Base-by-base conservation (phyloP, 2,113 vertebrate genomes). In the Carollia perspicillata region DNA sequence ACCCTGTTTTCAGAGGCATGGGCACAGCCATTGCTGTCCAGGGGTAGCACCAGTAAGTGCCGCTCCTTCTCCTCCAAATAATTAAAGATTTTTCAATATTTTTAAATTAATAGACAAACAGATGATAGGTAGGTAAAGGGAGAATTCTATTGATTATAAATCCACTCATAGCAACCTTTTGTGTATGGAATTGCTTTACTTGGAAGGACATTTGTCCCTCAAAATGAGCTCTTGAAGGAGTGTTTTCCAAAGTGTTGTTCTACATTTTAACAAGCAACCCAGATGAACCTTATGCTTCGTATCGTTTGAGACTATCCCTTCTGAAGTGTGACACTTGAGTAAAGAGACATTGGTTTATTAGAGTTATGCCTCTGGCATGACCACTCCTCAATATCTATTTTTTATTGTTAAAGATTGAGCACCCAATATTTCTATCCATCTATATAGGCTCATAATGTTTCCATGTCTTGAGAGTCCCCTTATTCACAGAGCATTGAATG, bases 391-490 rank as follows among this genome's bases (percentile, higher is more conserved):
- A 16, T 58, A 37, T 83, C 51, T 66, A 5, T 88, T 84, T 91
- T 84, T 88, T 95, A 71, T 84, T 84, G 13, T 90, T 94, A 85
- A 89, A 81, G 78, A 28, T 2, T n/a, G 53, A 83, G 47, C 5
- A 77, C 30, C 16, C 51, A 44, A 0, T 18, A 40, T 95, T 42
- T 84, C 4, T 92, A 1, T 83, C 33, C 17, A 37, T 81, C 53
- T 66, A 83, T 42, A 55, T 60, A 51, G 17, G 8, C 14, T 90
- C 33, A 42, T 75, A 63, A 42, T 79, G 20, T 51, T 42, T 42
- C 51, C 20, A 47, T 5, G 17, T 40, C 60, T 74, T 91, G 11
- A 53, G 74, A 78, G 71, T 91, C 33, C 30, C 26, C 10, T 7
- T 66, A 37, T 13, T 92, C 28, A 30, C 9, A 69, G 68, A 72